Base-by-base conservation (phyloP, 2,888 invertebrate species). In the Adelognathus sp. region DNA sequence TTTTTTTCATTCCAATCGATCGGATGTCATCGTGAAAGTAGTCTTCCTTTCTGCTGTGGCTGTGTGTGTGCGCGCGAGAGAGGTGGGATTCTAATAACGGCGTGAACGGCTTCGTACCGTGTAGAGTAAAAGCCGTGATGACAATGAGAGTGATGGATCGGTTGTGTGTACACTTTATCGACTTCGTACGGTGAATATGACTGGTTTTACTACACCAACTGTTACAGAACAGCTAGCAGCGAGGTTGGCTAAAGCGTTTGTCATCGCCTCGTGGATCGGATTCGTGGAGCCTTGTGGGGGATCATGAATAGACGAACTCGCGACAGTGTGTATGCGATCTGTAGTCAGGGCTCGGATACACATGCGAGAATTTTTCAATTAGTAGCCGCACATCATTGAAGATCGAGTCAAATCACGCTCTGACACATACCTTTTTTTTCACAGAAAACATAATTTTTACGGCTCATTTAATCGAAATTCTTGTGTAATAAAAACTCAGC, bases 61-160 rank as follows among this genome's bases (percentile, higher is more conserved):
- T 7, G 18, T n/a, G n/a, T n/a, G n/a, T n/a, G n/a, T n/a, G n/a
- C n/a, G n/a, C n/a, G n/a, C n/a, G n/a, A n/a, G n/a, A n/a, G n/a
- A 24, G 14, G 6, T 18, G 24, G 29, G 56, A 60, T 66, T 36
- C 64, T 63, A 79, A 79, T 79, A 79, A 79, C 61, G 64, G 60
- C 31, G 60, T 61, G 75, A 75, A 71, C 66, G 60, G 14, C 63
- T 36, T 63, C 39, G 44, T 27, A 54, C 39, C 27, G 64, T 11
- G 54, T 52, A 63, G 54, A 39, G 60, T 46, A 52, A 63, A 61
- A 69, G 31, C 56, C 54, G 58, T 67, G 76, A 79, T 69, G 79
- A 79, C 79, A 76, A 79, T 76, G 76, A 76, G 67, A 72, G 50
- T 79, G 79, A 79, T 79, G 67, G 79, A 79, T 79, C 69, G 79